These are phyloP conservation scores for Acrobasis consociella DNA, from an alignment of 2,888 invertebrate species.

Conservation along the genomic window DNA sequence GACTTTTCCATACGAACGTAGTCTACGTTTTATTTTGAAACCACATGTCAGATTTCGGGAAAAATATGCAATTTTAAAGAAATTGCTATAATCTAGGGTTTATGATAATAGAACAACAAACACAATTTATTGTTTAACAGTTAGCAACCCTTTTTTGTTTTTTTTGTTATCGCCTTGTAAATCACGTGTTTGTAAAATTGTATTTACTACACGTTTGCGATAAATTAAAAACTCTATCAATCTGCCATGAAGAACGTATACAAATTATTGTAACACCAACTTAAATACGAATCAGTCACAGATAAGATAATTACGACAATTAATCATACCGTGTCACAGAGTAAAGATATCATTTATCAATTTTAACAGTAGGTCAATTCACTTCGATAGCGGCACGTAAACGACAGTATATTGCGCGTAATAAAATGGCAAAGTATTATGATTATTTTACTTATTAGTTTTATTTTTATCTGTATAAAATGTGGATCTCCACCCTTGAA, in stretches of 20 bases:
- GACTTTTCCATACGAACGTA: no score
- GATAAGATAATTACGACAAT: slow-evolving; percentile 19
- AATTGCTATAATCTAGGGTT: no score
- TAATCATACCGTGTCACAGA: slow-evolving; percentile 19
- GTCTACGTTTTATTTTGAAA: no score
- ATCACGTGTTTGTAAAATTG: background rate
- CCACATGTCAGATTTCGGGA: no score
- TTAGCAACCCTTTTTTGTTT: no score
- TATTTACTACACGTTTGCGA: background rate
- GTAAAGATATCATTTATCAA: slow-evolving; percentile 16
- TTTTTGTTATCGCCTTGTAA: no score
- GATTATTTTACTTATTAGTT: no score
- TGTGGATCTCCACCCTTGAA: no score
- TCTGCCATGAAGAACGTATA: slow-evolving; percentile 6
- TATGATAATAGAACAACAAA: no score
- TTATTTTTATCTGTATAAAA: no score
- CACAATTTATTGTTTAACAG: no score
- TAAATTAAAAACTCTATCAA: background rate
- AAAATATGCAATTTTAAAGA: no score
- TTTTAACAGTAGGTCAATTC: slow-evolving; percentile 22
- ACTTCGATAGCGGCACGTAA: background rate
- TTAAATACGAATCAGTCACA: slow-evolving; percentile 19
- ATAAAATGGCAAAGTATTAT: background rate
- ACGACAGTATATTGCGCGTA: background rate
- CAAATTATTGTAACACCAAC: slow-evolving; percentile 15